Base-by-base conservation (phyloP, 2,888 invertebrate species). In the Chrysotoxum bicinctum region DNA sequence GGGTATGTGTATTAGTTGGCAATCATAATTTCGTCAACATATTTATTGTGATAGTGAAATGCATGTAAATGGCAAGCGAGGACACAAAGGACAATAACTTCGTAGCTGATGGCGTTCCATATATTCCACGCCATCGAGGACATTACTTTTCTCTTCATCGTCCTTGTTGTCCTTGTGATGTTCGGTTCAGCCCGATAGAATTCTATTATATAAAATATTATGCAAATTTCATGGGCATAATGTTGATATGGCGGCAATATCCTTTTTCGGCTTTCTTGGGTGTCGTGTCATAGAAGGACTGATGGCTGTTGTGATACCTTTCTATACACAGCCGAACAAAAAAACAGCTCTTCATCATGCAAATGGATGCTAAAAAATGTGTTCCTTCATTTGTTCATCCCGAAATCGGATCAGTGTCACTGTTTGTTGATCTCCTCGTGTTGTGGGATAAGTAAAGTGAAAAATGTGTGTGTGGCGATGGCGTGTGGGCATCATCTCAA, bases 11-110 rank as follows among this genome's bases (percentile, higher is more conserved):
- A 85, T 85, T 85, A 85, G 85, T 85, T 85, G 81, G 73, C 76
- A 81, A 85, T 85, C 85, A 85, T 85, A 85, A 85, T 85, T 85
- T 81, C 76, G 76, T 81, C 68, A 81, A 85, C 85, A 85, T 85
- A 85, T 85, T 85, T 85, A 85, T 76, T 81, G 81, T 85, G 76
- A 85, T 85, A 85, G 85, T 76, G 72, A 73, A 85, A 81, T 81
- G 85, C 81, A 85, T 81, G 84, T 85, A 80, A 85, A 80, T 80
- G 66, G 58, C 76, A 64, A 54, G 48, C 66, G 21, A 80, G 81
- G 76, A 85, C 81, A 85, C 73, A 85, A 85, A 85, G 85, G 81
- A 81, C 81, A 64, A 77, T 73, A 84, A 66, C 48, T 48, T 50
- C 32, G 50, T 50, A 35, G 64, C 60, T 60, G 60, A 60, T 60